Evolutionary conservation across 2,113 vertebrate species (phyloP).

Genomic region (Salvelinus sp.): DNA sequence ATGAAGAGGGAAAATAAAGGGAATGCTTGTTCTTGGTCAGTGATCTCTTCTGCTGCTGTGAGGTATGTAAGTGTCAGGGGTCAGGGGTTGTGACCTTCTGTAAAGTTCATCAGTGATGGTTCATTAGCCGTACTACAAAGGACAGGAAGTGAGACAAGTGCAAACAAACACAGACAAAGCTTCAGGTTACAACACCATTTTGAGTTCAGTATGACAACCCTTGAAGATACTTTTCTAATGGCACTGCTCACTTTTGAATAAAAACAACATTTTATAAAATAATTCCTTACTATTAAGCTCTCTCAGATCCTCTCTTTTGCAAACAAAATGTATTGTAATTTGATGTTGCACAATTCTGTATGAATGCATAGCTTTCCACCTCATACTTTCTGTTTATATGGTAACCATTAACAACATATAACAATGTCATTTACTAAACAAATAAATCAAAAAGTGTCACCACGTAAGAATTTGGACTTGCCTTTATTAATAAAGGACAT

Average conservation of each 20-base stretch:
- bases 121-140: slow-evolving; percentile 36
- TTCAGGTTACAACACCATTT: too few species aligned
- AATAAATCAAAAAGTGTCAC: neutral
- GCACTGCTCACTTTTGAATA: too few species aligned
- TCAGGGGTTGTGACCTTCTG: slow-evolving; percentile 50
- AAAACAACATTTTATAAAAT: too few species aligned
- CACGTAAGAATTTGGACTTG: slow-evolving; percentile 37
- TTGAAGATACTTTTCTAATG: too few species aligned
- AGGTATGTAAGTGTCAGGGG: slow-evolving; percentile 47
- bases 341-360: too few species aligned
- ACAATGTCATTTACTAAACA: neutral
- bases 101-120: slow-evolving; percentile 53
- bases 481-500: slow-evolving; percentile 63
- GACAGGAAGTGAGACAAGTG: neutral
- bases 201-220: too few species aligned
- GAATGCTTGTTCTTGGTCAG: slow-evolving; percentile 5
- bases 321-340: too few species aligned
- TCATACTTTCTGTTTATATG: too few species aligned
- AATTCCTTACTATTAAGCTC: too few species aligned
- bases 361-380: too few species aligned
- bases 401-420: too few species aligned
- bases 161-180: neutral
- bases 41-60: slow-evolving; percentile 36
- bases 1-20: neutral
- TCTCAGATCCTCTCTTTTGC: too few species aligned